These are phyloP conservation scores for Uromys caudimaculatus DNA, from an alignment of 2,797 vertebrate genomes.

Conservation along the genomic window DNA sequence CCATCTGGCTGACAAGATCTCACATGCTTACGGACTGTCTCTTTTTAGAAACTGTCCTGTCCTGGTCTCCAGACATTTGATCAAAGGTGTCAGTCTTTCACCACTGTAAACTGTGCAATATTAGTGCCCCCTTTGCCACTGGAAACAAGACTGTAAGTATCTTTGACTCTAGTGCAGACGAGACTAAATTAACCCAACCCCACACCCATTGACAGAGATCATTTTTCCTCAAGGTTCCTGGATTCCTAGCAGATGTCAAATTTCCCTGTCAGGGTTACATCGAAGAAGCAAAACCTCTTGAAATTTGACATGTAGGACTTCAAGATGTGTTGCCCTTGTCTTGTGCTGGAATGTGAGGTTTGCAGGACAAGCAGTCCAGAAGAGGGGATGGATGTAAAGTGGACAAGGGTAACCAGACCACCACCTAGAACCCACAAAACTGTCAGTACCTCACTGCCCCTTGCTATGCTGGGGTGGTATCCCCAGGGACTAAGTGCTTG, in stretches of 20 bases:
- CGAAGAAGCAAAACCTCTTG: constrained; percentile 11
- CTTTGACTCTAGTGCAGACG: neutral
- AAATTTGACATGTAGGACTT: neutral
- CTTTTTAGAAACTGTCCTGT: neutral
- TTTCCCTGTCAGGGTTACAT: neutral
- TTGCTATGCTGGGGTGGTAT: neutral
- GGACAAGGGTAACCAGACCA: neutral
- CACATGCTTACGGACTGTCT: neutral
- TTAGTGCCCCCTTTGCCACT: neutral
- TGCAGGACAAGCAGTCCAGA: neutral
- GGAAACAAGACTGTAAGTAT: neutral
- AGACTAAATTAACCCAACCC: neutral
- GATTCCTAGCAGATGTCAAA: neutral
- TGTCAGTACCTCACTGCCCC: neutral
- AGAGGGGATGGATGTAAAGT: neutral
- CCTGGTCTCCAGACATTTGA: neutral
- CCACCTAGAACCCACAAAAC: neutral
- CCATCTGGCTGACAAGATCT: neutral
- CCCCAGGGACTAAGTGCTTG: neutral
- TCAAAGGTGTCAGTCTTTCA: constrained; percentile 15
- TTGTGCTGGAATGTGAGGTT: neutral
- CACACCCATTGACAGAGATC: neutral
- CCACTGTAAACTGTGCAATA: too few relatives aligned
- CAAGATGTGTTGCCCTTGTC: neutral
- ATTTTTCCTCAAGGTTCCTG: neutral